Conservation (phyloP, 1,140 invertebrate genomes). For the Homalodisca vitripennis region DNA sequence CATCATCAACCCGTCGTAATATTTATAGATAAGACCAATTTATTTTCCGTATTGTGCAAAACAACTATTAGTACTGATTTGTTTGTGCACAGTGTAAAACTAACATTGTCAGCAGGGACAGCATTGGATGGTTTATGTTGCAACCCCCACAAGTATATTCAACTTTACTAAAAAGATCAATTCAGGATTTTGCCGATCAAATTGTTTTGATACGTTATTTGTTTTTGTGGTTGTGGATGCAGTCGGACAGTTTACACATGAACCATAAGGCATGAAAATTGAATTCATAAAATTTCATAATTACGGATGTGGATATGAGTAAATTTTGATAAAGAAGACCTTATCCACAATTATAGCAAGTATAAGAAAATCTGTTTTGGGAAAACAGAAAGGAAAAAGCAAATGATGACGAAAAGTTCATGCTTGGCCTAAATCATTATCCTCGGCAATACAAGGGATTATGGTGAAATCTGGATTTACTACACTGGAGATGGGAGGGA, state of each 20-base stretch:
- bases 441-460: slow-evolving; percentile 12
- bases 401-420: not conserved
- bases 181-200: slow-evolving; percentile 2
- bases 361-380: not conserved
- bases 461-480: slow-evolving; percentile 27
- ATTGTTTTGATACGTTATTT: not conserved
- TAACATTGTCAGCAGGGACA: too few species aligned
- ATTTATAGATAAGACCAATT: too few species aligned
- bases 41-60: too few species aligned
- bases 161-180: not conserved
- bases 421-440: slow-evolving; percentile 3
- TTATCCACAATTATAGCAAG: not conserved
- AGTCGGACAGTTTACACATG: not conserved
- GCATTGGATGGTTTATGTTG: not conserved
- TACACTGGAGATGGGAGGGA: slow-evolving; percentile 15
- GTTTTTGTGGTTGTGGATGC: not conserved
- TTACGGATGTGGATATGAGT: not conserved
- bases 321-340: not conserved
- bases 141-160: not conserved
- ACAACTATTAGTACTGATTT: too few species aligned
- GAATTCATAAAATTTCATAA: not conserved
- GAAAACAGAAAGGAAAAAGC: not conserved
- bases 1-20: too few species aligned
- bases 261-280: not conserved
- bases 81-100: too few species aligned